phyloP scores from a whole-genome alignment of 2,888 invertebrate species.

The Bellardia pandia region DNA sequence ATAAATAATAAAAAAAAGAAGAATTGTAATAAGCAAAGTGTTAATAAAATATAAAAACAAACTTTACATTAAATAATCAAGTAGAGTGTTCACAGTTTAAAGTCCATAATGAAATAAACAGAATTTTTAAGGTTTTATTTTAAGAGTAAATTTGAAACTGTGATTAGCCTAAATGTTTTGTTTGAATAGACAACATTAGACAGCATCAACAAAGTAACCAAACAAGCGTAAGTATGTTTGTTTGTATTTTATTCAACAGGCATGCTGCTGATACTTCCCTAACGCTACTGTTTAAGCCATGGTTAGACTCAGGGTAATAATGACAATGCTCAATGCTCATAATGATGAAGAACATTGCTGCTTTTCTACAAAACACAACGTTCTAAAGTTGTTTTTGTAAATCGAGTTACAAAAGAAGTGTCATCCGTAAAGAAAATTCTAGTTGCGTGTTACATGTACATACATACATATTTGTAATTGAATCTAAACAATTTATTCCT shows the following conservation, averaged over 20 bases:
- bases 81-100: neutral
- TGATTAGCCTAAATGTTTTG: slow-evolving; percentile 36
- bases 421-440: slow-evolving; percentile 57
- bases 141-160: neutral
- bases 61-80: neutral
- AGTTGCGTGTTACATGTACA: slow-evolving; percentile 65
- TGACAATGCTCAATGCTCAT: slow-evolving; percentile 23
- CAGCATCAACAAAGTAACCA: slow-evolving; percentile 42
- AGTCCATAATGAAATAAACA: neutral
- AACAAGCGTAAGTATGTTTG: slow-evolving; percentile 45
- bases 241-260: neutral
- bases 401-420: slow-evolving; percentile 61
- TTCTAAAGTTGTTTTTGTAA: slow-evolving; percentile 15
- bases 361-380: neutral
- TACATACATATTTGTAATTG: slow-evolving; percentile 65
- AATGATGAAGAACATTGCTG: slow-evolving; percentile 16
- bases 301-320: slow-evolving; percentile 7
- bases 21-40: slow-evolving; percentile 29
- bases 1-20: slow-evolving; percentile 28
- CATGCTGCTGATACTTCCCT: slow-evolving; percentile 34
- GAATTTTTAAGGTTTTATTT: neutral
- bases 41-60: slow-evolving; percentile 25
- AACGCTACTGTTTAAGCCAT: slow-evolving; percentile 46
- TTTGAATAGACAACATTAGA: neutral
- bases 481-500: slow-evolving; percentile 49